These are phyloP conservation scores for Dendronephthya gigantea DNA, from an alignment of 64 coral and sea anemone species.

Conservation along the genomic window DNA sequence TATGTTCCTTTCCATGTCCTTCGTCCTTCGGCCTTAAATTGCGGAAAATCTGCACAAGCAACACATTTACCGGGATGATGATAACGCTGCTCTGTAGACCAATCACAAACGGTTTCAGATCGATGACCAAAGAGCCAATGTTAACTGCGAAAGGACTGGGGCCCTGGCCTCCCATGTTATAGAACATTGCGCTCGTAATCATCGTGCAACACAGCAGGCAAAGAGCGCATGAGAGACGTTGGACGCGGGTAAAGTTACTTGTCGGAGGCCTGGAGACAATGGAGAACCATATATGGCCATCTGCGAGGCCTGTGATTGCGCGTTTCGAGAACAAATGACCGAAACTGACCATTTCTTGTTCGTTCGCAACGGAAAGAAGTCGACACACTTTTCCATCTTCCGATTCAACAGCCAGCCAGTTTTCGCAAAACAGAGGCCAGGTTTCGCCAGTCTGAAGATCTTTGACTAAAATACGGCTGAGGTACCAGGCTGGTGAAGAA, in stretches of 20 bases:
- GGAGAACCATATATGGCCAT: too few species aligned
- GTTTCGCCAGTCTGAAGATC: constrained; percentile 55
- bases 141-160: neutral
- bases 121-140: constrained; percentile 41
- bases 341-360: constrained; percentile 82
- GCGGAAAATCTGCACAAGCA: constrained; percentile 77
- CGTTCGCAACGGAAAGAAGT: constrained; percentile 60
- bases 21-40: constrained; percentile 52
- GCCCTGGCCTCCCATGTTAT: constrained; percentile 33
- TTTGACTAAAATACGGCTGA: constrained; percentile 63
- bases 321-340: constrained; percentile 50
- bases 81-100: constrained; percentile 68
- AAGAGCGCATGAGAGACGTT: too few species aligned
- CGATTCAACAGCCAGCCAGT: constrained; percentile 56
- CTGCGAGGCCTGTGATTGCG: constrained; percentile 39
- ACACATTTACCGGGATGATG: constrained; percentile 75
- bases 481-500: neutral
- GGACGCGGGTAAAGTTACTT: too few species aligned
- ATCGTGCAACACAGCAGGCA: constrained; percentile 57
- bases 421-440: constrained; percentile 67
- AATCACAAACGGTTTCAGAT: constrained; percentile 12
- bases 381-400: constrained; percentile 38
- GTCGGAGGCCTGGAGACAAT: constrained; percentile 38
- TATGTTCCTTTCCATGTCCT: constrained; percentile 6
- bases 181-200: constrained; percentile 29